Evolutionary conservation across 1,140 invertebrate genomes (phyloP), one percentile per base, ranked within the genome.

Genomic region (Drosophila pseudoananassae): DNA sequence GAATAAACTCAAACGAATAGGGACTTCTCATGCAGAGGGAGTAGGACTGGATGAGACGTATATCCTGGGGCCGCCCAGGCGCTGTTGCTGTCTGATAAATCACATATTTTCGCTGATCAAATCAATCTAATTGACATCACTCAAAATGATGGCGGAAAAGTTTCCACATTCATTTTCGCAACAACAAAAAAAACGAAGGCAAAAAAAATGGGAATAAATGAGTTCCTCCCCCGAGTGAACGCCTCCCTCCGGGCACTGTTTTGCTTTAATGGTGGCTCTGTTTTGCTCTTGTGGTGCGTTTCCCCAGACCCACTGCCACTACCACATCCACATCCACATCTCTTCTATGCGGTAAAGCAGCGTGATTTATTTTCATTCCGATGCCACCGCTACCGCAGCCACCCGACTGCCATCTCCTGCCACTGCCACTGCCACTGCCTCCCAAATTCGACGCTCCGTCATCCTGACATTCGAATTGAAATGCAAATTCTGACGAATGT

Each of bases 91-190:
- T 78, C 90, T 91, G 89, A 91, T 91, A 91, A 91, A 91, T 91
- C 90, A 91, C 90, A 91, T 83, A 91, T 91, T 91, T 91, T 91
- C 85, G 84, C 90, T 91, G 89, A 91, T 91, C 90, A 91, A 91
- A 91, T 91, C 90, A 91, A 91, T 91, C 89, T 91, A 91, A 91
- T 91, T 91, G 90, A 91, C 90, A 91, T 91, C 85, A 91, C 84
- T 90, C 90, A 91, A 91, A 91, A 90, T 91, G 90, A 87, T 91
- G 89, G 84, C 85, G 80, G 76, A 90, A 91, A 91, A 90, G 71
- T 90, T 85, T 87, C 69, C 79, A 83, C 78, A 84, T 85, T 90
- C 85, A 76, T 80, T 90, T 76, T 88, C 55, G 81, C 63, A 66
- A 64, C 64, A 17, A 46, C 5, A 55, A 45, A 43, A 27, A 27